Evolutionary conservation across 1,140 invertebrate genomes (phyloP).

Genomic region (Drosophila carrolli): DNA sequence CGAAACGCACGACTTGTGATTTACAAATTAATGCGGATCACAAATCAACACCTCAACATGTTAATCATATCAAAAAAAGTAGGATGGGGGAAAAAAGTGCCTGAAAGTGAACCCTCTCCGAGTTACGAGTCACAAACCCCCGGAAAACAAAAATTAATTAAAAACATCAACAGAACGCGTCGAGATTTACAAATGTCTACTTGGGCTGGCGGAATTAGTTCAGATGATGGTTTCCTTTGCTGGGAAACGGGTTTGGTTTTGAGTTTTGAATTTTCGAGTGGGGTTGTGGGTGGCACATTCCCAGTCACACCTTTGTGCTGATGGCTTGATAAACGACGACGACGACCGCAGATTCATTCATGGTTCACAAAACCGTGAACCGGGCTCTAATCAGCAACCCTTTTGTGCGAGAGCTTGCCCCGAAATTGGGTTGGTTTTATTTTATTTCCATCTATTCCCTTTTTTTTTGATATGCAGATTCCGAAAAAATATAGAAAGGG

Average conservation of each 20-base stretch:
- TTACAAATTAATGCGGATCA: constrained; percentile 78
- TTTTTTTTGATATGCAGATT: constrained; percentile 79
- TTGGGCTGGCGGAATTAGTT: constrained; percentile 66
- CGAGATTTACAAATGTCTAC: constrained; percentile 63
- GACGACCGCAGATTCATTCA: constrained; percentile 72
- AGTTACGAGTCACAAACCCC: constrained; percentile 12
- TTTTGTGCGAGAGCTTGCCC: constrained; percentile 40
- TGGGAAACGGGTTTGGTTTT: constrained; percentile 39
- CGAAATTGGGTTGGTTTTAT: constrained; percentile 54
- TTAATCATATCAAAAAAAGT: constrained; percentile 61
- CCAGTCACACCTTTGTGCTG: constrained; percentile 61
- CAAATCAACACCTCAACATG: constrained; percentile 77
- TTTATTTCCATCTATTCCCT: constrained; percentile 23
- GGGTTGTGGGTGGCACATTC: constrained; percentile 18
- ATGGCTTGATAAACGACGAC: constrained; percentile 75
- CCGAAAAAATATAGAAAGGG: constrained; percentile 14
- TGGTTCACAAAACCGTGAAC: constrained; percentile 61
- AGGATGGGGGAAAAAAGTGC: constrained; percentile 7
- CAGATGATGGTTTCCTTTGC: constrained; percentile 48
- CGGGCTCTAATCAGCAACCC: constrained; percentile 77
- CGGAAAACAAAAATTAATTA: constrained; percentile 69
- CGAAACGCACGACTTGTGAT: constrained; percentile 66
- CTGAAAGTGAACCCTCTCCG: constrained; percentile 30
- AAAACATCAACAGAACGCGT: constrained; percentile 80
- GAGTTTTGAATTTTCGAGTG: constrained; percentile 7